Conservation (phyloP, 2,113 vertebrate genomes). For the Ceyx melanurus region DNA sequence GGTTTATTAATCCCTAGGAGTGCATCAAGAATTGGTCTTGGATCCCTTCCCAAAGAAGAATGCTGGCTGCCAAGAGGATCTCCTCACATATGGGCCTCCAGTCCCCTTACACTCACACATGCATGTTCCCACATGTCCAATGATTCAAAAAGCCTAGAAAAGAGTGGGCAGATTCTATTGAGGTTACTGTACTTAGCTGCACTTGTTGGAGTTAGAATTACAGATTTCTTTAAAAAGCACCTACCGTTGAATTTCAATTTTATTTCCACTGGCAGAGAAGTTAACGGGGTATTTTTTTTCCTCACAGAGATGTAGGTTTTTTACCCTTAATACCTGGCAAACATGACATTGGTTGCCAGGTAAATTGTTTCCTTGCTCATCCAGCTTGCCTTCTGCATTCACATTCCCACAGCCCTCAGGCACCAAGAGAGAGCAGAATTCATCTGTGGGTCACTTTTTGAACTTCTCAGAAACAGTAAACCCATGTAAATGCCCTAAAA, state of each 20-base stretch:
- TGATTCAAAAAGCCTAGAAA: conserved; percentile 26
- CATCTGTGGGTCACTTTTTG: neutral
- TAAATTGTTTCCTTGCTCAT: neutral
- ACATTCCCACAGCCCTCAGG: neutral
- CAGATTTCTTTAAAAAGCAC: conserved; percentile 17
- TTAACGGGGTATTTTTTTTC: neutral
- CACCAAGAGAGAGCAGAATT: neutral
- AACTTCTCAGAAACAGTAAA: neutral
- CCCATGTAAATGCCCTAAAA: neutral
- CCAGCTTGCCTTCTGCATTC: neutral
- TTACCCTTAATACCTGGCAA: conserved; percentile 12
- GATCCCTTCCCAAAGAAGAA: conserved; percentile 16
- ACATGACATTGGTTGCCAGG: neutral
- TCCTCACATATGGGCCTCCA: conserved; percentile 17
- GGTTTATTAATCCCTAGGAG: conserved; percentile 33
- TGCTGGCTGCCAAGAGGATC: conserved; percentile 46
- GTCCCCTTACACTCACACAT: conserved; percentile 23
- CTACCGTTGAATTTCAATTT: neutral
- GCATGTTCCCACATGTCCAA: conserved; percentile 25
- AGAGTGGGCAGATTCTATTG: conserved; percentile 7
- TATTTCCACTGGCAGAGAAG: neutral
- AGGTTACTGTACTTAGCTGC: conserved; percentile 2
- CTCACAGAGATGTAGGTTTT: neutral
- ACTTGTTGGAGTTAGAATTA: neutral
- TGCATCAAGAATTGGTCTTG: neutral